A percentile compares a stretch with the other conserved stretches of the same genome.
phyloP scores from a whole-genome alignment of 2,888 invertebrate genomes.

The Hirtodrosophila histrioides region DNA sequence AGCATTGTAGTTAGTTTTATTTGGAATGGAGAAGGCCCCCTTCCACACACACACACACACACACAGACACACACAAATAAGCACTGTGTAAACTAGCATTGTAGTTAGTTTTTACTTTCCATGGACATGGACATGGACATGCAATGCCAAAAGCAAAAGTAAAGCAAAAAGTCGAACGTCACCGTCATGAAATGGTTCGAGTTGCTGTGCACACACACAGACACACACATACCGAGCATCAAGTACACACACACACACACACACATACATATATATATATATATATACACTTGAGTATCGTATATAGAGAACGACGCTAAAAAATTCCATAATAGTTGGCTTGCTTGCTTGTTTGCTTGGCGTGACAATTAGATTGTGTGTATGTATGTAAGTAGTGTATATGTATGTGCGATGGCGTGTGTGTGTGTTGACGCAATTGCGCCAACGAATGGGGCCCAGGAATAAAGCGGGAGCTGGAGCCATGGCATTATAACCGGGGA shows the following conservation, averaged over 20 bases:
- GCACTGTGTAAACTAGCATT: conserved; percentile 30
- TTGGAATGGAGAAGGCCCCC: no score
- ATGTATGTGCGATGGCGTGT: conserved; percentile 21
- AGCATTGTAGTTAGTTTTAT: conserved; percentile 61
- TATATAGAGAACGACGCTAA: conserved; percentile 38
- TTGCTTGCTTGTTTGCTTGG: conserved; percentile 68
- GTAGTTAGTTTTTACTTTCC: conserved; percentile 72
- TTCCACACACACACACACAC: no score
- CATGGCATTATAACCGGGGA: conserved; percentile 33
- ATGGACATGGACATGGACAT: conserved; percentile 66
- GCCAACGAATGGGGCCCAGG: conserved; percentile 55
- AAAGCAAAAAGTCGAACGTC: conserved; percentile 71
- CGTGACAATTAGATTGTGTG: conserved; percentile 76
- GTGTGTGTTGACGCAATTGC: conserved; percentile 73
- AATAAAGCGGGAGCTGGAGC: conserved; percentile 36
- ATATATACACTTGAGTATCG: conserved; percentile 1
- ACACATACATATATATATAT: conserved; percentile 12
- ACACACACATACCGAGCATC: conserved; percentile 10
- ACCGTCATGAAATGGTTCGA: conserved; percentile 59
- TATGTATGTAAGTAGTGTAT: conserved; percentile 17
- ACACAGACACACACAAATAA: conserved; percentile 26
- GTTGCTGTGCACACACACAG: conserved; percentile 34
- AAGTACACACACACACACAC: conserved; percentile 1
- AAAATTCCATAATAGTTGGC: conserved; percentile 76
- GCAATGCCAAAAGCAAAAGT: conserved; percentile 73